Evolutionary conservation across 2,797 vertebrate species (phyloP).

Genomic region (Psittacula echo): DNA sequence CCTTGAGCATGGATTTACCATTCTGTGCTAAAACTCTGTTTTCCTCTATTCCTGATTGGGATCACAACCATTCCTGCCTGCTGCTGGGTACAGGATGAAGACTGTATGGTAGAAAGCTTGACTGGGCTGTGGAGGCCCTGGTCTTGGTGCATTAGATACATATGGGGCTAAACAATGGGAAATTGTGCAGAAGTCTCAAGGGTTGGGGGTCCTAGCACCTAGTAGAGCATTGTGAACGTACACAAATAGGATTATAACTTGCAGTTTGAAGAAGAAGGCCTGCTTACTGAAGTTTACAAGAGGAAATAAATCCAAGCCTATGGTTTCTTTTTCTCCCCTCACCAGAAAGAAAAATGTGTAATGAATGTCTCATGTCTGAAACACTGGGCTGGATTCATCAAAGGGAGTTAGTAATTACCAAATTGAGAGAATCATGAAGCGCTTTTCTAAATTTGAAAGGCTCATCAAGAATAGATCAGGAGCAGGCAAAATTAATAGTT

Average conservation of each 20-base stretch:
- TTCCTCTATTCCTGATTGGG: neutral
- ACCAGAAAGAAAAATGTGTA: slow-evolving; percentile 48
- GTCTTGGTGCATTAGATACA: fast-evolving
- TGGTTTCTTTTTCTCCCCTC: slow-evolving; percentile 21
- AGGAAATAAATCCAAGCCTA: slow-evolving; percentile 62
- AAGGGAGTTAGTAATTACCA: slow-evolving; percentile 72
- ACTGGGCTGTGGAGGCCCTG: neutral
- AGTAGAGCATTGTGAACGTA: neutral
- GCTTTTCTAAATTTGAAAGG: slow-evolving; percentile 76
- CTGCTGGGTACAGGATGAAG: neutral
- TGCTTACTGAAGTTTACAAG: slow-evolving; percentile 9
- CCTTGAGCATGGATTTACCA: neutral
- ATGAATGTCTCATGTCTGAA: slow-evolving; percentile 64
- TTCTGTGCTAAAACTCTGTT: neutral
- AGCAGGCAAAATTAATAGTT: slow-evolving; percentile 75
- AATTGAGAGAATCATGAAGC: slow-evolving; percentile 70
- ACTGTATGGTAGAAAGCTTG: neutral
- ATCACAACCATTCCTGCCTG: neutral
- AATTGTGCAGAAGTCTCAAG: neutral
- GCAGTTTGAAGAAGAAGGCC: neutral
- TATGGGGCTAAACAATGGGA: neutral
- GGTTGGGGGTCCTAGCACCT: neutral
- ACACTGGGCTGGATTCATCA: slow-evolving; percentile 64
- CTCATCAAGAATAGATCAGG: slow-evolving; percentile 75
- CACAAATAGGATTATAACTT: neutral